Evolutionary conservation across 2,113 vertebrate genomes (phyloP).

Genomic region (Paradoxurus hermaphroditus): DNA sequence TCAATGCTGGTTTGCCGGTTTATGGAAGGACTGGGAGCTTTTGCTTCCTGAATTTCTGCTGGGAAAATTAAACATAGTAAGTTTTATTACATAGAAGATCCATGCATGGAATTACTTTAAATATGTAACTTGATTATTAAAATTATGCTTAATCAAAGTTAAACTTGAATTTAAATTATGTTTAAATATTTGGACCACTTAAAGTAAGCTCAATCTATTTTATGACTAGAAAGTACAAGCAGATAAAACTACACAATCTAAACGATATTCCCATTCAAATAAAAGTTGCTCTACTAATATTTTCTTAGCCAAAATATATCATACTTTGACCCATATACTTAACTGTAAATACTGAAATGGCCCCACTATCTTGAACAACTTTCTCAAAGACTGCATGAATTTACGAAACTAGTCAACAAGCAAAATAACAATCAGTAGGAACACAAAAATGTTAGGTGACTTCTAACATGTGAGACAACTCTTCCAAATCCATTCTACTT

Average conservation of each 20-base stretch:
- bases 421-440: neutral
- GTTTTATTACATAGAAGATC: slow-evolving; percentile 54
- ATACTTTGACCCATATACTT: neutral
- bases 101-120: slow-evolving; percentile 45
- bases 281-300: neutral
- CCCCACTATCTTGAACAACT: neutral
- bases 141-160: slow-evolving; percentile 51
- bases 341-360: neutral
- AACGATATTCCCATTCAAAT: slow-evolving; percentile 25
- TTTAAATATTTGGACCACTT: slow-evolving; percentile 38
- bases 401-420: slow-evolving; percentile 15
- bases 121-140: slow-evolving; percentile 40
- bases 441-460: neutral
- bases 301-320: slow-evolving; percentile 18
- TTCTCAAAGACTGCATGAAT: neutral
- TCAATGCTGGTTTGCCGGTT: slow-evolving; percentile 93
- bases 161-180: slow-evolving; percentile 38
- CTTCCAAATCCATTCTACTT: neutral
- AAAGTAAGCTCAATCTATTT: slow-evolving; percentile 6
- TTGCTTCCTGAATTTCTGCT: slow-evolving; percentile 92
- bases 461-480: neutral
- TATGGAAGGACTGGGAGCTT: slow-evolving; percentile 92
- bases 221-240: neutral
- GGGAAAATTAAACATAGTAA: slow-evolving; percentile 70
- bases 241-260: neutral